A percentile compares a stretch with the other conserved stretches of the same genome.
phyloP scores from a whole-genome alignment of 30 jellyfish, hydroid and myxozoan species.

The Hydra vulgaris region DNA sequence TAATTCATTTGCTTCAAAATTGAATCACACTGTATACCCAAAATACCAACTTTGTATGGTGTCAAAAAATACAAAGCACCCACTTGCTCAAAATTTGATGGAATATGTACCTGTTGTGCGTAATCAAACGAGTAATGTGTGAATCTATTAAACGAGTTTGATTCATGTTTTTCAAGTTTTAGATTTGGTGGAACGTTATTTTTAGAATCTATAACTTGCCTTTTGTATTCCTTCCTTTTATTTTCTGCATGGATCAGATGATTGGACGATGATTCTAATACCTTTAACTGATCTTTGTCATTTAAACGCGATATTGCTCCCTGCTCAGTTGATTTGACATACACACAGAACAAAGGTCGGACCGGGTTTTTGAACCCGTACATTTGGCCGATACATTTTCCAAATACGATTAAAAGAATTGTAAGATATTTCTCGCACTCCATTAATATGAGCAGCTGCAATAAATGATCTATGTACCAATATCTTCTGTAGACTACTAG shows the following conservation, averaged over 20 bases:
- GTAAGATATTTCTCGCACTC: background rate
- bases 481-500: background rate
- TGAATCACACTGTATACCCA: background rate
- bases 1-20: too few species aligned
- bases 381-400: background rate
- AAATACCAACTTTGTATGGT: background rate
- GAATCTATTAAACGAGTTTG: too few species aligned
- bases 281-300: too few species aligned
- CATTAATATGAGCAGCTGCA: background rate
- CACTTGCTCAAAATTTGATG: background rate
- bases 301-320: too few species aligned
- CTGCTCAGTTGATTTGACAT: too few species aligned
- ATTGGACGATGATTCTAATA: too few species aligned
- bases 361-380: background rate
- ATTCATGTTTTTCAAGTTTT: background rate
- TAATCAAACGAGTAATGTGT: background rate
- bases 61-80: background rate
- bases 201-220: background rate
- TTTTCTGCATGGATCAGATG: background rate
- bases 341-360: background rate
- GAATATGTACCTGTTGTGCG: background rate
- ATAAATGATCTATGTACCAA: background rate
- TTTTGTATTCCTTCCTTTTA: background rate
- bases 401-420: background rate
- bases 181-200: background rate